Base-by-base conservation (phyloP, 2,113 vertebrate species). In the Pantherophis guttatus region DNA sequence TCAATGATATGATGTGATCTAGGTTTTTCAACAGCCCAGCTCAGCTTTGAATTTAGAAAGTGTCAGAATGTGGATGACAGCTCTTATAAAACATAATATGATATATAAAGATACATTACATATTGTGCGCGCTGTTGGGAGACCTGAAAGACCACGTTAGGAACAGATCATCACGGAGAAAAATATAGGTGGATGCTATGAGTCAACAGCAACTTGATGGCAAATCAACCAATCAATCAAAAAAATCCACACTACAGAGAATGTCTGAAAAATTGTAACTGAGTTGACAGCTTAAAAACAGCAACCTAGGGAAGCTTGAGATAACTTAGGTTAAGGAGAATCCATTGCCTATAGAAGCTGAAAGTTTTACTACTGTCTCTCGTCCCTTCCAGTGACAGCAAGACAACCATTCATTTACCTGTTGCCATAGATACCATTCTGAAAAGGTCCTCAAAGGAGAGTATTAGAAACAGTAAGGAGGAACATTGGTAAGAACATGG, bases 401-500 rank as follows among this genome's bases (percentile, higher is more conserved):
- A 81, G 17, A 44, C 8, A 21, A 39, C 33, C 75, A 81, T 81
- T 81, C 75, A 81, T 9, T 81, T 33, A 44, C 33, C 75, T 39
- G 75, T 81, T 81, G 17, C 17, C n/a, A 81, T 81, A 44, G 33
- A 70, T 81, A 81, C 33, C 75, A 81, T 81, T 81, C 33, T 81
- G 75, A 81, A 81, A 39, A 33, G n/a, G 17, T 39, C 17, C 17
- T 39, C 7, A 19, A 8, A 81, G 70, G 17, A n/a, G 33, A 81
- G 8, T 44, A 44, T 81, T 44, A 9, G 75, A 81, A 81, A 88
- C 81, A 94, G 70, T 90, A 93, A 88, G 55, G 81, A 95, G 24
- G 23, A 55, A 54, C 62, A n/a, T 88, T 17, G 57, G 19, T 58
- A 93, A 95, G 44, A n/a, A 70, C 24, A 86, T 91, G 90, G 33